Percentiles rank a stretch among this genome's conserved stretches.
These are phyloP conservation scores for Psittacula cyanocephala DNA, from an alignment of 2,113 vertebrate species.

Conservation along the genomic window DNA sequence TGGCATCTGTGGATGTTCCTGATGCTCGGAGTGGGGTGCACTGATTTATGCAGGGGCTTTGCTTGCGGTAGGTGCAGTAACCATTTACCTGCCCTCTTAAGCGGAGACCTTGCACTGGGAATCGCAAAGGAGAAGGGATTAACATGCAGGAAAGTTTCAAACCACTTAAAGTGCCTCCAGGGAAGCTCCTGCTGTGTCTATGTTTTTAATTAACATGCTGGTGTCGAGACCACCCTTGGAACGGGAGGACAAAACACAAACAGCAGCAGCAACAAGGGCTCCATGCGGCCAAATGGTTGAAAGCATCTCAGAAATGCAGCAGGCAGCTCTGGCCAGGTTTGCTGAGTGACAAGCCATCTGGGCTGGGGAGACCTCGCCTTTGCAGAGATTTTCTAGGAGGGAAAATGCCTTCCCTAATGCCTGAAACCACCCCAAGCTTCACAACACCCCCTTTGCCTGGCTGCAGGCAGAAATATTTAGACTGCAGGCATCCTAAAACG, in stretches of 20 bases:
- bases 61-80: not conserved
- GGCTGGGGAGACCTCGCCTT: not conserved
- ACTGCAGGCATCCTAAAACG: not conserved
- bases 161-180: slow-evolving; percentile 18
- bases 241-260: not conserved
- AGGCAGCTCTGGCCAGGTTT: not conserved
- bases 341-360: not conserved
- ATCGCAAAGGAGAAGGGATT: slow-evolving; percentile 7
- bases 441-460: not conserved
- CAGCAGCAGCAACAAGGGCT: not conserved
- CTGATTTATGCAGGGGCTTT: not conserved
- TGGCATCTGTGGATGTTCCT: not conserved
- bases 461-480: not conserved
- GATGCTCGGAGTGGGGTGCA: not conserved
- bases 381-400: not conserved
- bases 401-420: not conserved
- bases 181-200: not conserved
- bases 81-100: not conserved
- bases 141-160: slow-evolving; percentile 15
- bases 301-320: not conserved
- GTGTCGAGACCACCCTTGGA: slow-evolving; percentile 9
- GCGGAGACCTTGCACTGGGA: not conserved
- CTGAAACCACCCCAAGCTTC: not conserved
- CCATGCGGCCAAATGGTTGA: not conserved
- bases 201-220: slow-evolving; percentile 53